Evolutionary conservation across 1,140 invertebrate genomes (phyloP).

Genomic region (Drosophila lacteicornis): DNA sequence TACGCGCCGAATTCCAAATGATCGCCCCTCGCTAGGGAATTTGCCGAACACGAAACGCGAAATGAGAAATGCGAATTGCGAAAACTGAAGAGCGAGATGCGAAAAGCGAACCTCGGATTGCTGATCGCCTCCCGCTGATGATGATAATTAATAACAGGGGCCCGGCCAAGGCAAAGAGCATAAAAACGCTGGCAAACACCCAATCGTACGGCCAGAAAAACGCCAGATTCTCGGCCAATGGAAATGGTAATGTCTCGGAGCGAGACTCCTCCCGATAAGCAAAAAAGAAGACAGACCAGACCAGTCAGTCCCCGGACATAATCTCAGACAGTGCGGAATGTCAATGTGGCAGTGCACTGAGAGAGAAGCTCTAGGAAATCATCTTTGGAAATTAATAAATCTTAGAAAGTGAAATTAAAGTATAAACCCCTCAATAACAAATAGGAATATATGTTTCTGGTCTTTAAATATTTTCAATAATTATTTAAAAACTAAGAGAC

Average conservation of each 20-base stretch:
- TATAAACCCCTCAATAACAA: too few species aligned
- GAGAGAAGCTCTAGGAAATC: too few species aligned
- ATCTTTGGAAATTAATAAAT: too few species aligned
- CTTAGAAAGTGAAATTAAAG: too few species aligned
- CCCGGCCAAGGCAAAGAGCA: conserved; percentile 41
- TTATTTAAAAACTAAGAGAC: neutral
- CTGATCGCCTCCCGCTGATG: conserved; percentile 64
- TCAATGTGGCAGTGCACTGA: conserved; percentile 42
- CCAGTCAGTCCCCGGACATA: conserved; percentile 65
- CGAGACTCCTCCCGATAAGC: conserved; percentile 53
- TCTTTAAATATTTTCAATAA: too few species aligned
- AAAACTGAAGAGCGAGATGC: neutral
- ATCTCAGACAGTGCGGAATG: conserved; percentile 71
- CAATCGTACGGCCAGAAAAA: conserved; percentile 70
- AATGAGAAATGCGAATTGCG: conserved; percentile 1
- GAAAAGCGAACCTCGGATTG: conserved; percentile 21
- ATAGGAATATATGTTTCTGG: too few species aligned
- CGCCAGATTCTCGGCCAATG: conserved; percentile 61
- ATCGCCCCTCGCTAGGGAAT: conserved; percentile 68
- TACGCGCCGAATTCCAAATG: conserved; percentile 65
- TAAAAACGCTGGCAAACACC: conserved; percentile 77
- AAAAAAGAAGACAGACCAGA: conserved; percentile 52
- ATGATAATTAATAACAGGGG: conserved; percentile 79
- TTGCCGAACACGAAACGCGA: conserved; percentile 39
- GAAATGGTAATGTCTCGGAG: conserved; percentile 66